phyloP scores from a whole-genome alignment of 2,797 vertebrate genomes.

The Trichosurus vulpecula region DNA sequence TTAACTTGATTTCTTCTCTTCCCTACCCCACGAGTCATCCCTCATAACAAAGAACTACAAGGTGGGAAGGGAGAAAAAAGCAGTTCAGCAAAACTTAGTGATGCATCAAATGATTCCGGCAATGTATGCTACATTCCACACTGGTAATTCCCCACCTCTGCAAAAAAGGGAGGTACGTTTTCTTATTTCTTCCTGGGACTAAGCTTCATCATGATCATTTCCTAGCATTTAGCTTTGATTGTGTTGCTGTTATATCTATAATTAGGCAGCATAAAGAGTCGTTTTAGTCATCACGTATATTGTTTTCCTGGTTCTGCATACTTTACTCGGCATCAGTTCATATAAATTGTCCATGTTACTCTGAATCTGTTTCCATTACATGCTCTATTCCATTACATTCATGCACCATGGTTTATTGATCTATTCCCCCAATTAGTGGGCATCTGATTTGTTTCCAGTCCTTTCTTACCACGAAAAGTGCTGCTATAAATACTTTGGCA shows the following conservation, averaged over 20 bases:
- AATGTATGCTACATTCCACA: background rate
- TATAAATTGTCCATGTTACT: background rate
- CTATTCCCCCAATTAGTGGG: background rate
- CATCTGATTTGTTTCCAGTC: background rate
- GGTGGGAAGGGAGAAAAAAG: background rate
- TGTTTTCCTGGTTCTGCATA: background rate
- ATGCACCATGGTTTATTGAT: background rate
- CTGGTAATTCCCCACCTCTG: background rate
- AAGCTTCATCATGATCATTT: background rate
- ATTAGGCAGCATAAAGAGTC: background rate
- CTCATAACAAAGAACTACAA: background rate
- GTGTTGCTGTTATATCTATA: background rate
- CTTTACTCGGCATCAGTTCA: background rate
- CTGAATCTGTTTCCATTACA: background rate
- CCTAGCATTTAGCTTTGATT: background rate
- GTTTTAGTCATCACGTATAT: background rate
- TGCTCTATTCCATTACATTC: background rate
- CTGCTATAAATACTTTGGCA: background rate
- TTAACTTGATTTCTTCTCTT: background rate
- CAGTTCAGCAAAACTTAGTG: background rate
- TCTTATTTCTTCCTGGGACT: background rate
- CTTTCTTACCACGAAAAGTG: background rate
- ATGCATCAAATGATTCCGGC: background rate
- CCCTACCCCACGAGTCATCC: background rate
- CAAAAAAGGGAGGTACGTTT: background rate